Evolutionary conservation across 1,140 invertebrate species (phyloP), one percentile per base, ranked within the genome.

Genomic region (Araneus ventricosus): DNA sequence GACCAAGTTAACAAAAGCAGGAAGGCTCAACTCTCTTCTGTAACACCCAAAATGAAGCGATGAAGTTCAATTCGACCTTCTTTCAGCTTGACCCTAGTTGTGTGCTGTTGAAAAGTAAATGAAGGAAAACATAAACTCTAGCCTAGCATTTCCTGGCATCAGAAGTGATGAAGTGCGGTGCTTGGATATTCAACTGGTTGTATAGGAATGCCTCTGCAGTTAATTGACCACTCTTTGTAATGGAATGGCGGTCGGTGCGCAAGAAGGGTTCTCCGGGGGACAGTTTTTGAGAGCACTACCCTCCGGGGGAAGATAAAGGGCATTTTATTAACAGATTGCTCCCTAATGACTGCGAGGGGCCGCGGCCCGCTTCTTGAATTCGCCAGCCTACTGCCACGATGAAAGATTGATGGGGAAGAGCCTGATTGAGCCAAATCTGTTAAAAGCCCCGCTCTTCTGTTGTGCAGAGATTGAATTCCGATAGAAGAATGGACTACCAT

Each of bases 281-380:
- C 27, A 37, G 22, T 87, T 37, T 59, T 87, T 37, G 39, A 75
- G 80, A 82, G 27, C 8, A 87, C 59, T 27, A 61, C 34, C 34
- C 85, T 57, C 57, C 37, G 17, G 85, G 57, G 27, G 34, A 4
- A 34, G 85, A 87, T 87, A 34, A 30, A n/a, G 52, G 10, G 30
- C 37, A 87, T 59, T 82, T 39, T 59, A 87, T 87, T 87, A 87
- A 87, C 59, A 87, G 85, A 87, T 87, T 61, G 57, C 22, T 87
- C 85, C 30, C 34, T 61, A 37, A 87, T 45, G 59, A 61, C 27
- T 87, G 34, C 30, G 10, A 52, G 0, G 45, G 45, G 45, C 45
- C 45, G 0, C 45, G 41, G 39, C 39, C 39, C 39, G 45, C 82
- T 34, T 34, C 85, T 87, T 14, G 30, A 84, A 24, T 52, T 84